phyloP scores from a whole-genome alignment of 2,113 vertebrate species.

The Australoheros scitulus region DNA sequence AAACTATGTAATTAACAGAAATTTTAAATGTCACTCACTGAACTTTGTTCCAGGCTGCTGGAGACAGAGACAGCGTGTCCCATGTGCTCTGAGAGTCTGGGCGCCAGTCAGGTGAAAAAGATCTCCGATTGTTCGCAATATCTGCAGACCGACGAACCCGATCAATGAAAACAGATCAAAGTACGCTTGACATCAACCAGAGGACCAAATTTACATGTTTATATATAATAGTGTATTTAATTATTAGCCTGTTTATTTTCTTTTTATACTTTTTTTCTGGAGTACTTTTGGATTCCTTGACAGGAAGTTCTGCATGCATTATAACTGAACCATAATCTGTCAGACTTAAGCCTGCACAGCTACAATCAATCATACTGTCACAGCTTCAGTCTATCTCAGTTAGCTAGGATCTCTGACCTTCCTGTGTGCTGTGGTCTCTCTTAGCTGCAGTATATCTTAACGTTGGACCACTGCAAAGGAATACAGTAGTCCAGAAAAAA shows the following conservation, averaged over 20 bases:
- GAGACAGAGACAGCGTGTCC: conserved; percentile 88
- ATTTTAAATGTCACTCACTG: background rate
- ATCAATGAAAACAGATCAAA: conserved; percentile 37
- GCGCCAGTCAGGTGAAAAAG: conserved; percentile 80
- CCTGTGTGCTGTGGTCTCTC: background rate
- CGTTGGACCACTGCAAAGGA: no score
- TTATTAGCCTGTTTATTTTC: background rate
- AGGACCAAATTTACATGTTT: background rate
- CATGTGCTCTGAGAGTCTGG: conserved; percentile 91
- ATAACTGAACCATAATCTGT: no score
- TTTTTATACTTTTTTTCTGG: no score
- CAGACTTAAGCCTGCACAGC: no score
- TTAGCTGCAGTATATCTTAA: background rate
- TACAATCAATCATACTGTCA: no score
- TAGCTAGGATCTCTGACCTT: background rate
- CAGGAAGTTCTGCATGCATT: no score
- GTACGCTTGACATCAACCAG: background rate
- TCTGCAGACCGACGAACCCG: conserved; percentile 80
- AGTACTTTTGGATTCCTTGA: no score
- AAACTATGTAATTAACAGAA: background rate
- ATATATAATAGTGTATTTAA: background rate
- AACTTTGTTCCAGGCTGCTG: conserved; percentile 81
- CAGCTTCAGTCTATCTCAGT: no score
- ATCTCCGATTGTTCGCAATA: conserved; percentile 83
- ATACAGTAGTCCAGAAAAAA: background rate